Evolutionary conservation across 2,113 vertebrate species (phyloP).

Genomic region (Leucopsar rothschildi): DNA sequence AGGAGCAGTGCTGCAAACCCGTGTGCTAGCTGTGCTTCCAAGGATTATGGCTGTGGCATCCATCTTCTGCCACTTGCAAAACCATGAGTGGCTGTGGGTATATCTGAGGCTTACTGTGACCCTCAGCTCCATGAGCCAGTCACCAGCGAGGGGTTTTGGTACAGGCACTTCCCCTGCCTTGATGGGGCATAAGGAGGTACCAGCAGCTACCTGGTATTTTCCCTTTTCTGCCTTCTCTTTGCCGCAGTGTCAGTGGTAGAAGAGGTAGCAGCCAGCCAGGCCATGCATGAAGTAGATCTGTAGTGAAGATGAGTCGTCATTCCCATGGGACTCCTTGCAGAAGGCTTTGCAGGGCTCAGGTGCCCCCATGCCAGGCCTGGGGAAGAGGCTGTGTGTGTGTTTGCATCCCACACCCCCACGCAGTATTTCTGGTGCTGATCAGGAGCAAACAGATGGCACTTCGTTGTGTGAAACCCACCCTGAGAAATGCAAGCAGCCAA

Average conservation of each 20-base stretch:
- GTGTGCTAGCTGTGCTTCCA: not conserved
- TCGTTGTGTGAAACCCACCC: not conserved
- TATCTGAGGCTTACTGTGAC: not conserved
- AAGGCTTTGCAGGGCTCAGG: not conserved
- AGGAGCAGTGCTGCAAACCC: not conserved
- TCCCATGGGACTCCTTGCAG: not conserved
- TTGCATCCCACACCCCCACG: not conserved
- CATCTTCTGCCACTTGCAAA: not conserved
- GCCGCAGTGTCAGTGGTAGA: not conserved
- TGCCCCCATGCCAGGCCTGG: not conserved
- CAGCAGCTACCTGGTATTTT: not conserved
- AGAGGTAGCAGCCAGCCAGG: not conserved
- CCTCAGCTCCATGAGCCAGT: not conserved
- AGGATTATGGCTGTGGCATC: not conserved
- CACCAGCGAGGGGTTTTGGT: not conserved
- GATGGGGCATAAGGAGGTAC: fast-evolving
- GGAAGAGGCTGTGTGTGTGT: not conserved
- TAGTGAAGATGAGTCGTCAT: not conserved
- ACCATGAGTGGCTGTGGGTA: fast-evolving
- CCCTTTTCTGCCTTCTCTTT: not conserved
- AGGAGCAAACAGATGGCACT: not conserved
- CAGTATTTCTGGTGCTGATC: not conserved
- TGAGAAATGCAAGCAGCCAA: not conserved
- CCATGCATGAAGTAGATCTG: not conserved
- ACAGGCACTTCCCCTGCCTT: not conserved